Percentiles rank a stretch among this genome's conserved stretches.
phyloP scores from a whole-genome alignment of 2,888 invertebrate genomes.

The Panorpa germanica region DNA sequence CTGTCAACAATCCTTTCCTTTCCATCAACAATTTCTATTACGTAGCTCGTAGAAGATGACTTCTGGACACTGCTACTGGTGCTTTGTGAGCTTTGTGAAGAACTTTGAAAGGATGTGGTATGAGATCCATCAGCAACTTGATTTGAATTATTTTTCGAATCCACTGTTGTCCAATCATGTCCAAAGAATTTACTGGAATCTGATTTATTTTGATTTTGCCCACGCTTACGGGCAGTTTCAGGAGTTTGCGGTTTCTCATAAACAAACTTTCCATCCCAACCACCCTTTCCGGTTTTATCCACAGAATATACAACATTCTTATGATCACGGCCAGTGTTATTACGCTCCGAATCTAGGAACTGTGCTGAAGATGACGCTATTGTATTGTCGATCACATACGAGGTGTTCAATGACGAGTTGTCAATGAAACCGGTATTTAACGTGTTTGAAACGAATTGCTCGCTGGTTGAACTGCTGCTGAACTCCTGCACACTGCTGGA shows the following conservation, averaged over 20 bases:
- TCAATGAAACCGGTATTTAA: no score
- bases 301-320: no score
- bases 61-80: slow-evolving; percentile 34
- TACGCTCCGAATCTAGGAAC: no score
- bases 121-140: not conserved
- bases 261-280: slow-evolving; percentile 24
- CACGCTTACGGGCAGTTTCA: slow-evolving; percentile 19
- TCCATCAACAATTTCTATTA: slow-evolving; percentile 43
- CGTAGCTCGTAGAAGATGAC: slow-evolving; percentile 41
- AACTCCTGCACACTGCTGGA: no score
- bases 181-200: slow-evolving; percentile 26
- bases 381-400: no score
- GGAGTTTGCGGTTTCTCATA: slow-evolving; percentile 16
- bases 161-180: slow-evolving; percentile 14
- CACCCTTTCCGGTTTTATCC: no score
- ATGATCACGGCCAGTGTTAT: no score
- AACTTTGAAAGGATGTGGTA: not conserved
- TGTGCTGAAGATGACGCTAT: no score
- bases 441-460: no score
- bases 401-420: no score
- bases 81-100: slow-evolving; percentile 21
- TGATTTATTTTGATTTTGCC: slow-evolving; percentile 20
- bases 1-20: slow-evolving; percentile 39
- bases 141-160: not conserved
- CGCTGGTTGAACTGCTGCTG: no score